phyloP scores from a whole-genome alignment of 2,888 invertebrate genomes.

The Eubasilissa splendida region DNA sequence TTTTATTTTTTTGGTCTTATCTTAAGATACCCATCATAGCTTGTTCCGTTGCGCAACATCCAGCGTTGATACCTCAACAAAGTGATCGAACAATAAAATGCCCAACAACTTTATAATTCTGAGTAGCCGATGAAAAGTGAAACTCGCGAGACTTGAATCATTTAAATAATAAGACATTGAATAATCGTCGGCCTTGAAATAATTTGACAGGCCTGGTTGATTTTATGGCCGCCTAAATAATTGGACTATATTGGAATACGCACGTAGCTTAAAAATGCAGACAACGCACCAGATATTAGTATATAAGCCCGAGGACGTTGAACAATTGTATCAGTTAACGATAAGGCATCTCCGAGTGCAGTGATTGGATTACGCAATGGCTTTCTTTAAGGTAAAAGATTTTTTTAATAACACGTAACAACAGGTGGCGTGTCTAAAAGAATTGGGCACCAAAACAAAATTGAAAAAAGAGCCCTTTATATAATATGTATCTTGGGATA shows the following conservation, averaged over 20 bases:
- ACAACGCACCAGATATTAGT: neutral
- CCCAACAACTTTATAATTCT: neutral
- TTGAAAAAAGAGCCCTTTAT: too few species aligned
- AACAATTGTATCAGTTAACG: neutral
- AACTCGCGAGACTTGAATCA: neutral
- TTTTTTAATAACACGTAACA: too few species aligned
- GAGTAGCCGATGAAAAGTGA: neutral
- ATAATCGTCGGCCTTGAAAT: neutral
- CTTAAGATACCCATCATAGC: too few species aligned
- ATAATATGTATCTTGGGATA: too few species aligned
- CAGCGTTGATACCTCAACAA: too few species aligned
- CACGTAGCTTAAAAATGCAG: neutral
- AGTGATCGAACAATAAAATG: too few species aligned
- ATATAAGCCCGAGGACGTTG: neutral
- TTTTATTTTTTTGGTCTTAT: too few species aligned
- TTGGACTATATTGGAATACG: slow-evolving; percentile 6
- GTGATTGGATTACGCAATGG: neutral
- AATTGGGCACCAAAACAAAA: too few species aligned
- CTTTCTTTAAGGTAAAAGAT: slow-evolving; percentile 1
- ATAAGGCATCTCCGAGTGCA: neutral
- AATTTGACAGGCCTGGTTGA: slow-evolving; percentile 9
- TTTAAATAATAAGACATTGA: slow-evolving; percentile 5
- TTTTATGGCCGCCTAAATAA: neutral
- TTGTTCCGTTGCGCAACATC: too few species aligned
- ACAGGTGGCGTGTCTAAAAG: too few species aligned